phyloP scores from a whole-genome alignment of 2,113 vertebrate species.

The Arothron firmamentum region DNA sequence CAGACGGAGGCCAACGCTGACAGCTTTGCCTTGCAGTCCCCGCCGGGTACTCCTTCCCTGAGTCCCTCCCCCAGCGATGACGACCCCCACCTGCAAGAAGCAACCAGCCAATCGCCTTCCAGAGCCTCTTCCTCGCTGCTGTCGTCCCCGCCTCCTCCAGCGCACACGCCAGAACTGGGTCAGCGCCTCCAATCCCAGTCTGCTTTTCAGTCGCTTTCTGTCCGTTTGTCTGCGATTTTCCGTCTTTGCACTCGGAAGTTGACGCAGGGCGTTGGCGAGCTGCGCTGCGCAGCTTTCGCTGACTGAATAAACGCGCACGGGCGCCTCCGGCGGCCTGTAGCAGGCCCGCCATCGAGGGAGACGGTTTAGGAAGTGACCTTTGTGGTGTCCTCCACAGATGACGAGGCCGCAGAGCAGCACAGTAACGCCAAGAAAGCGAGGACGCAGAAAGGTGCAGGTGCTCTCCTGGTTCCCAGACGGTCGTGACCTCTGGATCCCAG shows the following conservation, averaged over 20 bases:
- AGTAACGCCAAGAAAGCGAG: background rate
- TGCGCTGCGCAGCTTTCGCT: too few relatives aligned
- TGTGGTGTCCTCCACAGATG: conserved; percentile 5
- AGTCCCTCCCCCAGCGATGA: conserved; percentile 24
- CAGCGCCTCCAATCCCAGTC: background rate
- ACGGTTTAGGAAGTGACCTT: background rate
- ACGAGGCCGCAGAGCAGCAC: background rate
- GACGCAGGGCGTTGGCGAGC: too few relatives aligned
- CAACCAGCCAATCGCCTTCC: conserved; percentile 42
- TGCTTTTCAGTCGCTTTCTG: too few relatives aligned
- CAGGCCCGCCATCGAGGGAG: too few relatives aligned
- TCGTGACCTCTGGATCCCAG: too few relatives aligned
- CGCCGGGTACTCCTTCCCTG: conserved; percentile 18
- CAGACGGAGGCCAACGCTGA: background rate
- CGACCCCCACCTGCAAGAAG: conserved; percentile 14
- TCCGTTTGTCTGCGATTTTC: too few relatives aligned
- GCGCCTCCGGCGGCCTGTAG: too few relatives aligned
- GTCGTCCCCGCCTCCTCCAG: conserved; percentile 20
- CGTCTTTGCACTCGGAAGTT: too few relatives aligned
- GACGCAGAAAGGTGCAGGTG: conserved; percentile 15
- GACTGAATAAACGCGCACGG: too few relatives aligned
- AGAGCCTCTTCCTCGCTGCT: conserved; percentile 30
- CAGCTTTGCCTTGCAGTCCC: conserved; percentile 4
- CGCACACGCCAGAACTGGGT: conserved; percentile 25
- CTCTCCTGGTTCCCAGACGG: too few relatives aligned